Base-by-base conservation (phyloP, 2,113 vertebrate genomes). In the Emydura subglobosa region DNA sequence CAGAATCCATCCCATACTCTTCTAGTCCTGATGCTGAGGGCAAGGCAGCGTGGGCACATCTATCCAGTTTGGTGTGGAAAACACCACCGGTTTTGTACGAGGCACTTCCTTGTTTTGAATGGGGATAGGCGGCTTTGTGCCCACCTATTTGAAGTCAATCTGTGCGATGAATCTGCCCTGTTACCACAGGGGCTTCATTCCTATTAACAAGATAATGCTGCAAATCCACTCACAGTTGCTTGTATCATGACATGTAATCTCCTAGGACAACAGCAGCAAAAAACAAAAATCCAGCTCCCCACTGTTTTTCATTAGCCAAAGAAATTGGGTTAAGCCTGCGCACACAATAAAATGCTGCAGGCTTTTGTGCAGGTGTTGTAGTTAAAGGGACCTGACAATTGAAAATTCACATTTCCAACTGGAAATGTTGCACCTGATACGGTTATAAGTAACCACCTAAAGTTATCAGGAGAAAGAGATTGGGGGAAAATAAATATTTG, bases 291-390 rank as follows among this genome's bases (percentile, higher is more conserved):
- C 82, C 93, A 89, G 76, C 34, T 83, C 49, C 4, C 84, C 50
- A 78, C 78, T 53, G 88, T 24, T 89, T 92, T 95, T 72, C 88
- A 91, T 93, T 89, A 93, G 82, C 55, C 22, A 21, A 54, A 6
- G 4, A 86, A 94, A 96, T 82, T 94, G 88, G 95, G 96, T 94
- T 95, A 96, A 89, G 88, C 78, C 59, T 83, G 84, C 91, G 51
- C 91, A 80, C 94, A 89, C 86, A 10, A 82, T 57, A 61, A 87
- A 94, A 50, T 76, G 51, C 95, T n/a, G 59, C 84, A 83, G 90
- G 92, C 90, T 90, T 0, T 55, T 54, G 68, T 0, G 0, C 74
- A 79, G 85, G 79, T 93, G 65, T 44, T 59, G 0, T 5, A 86
- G 95, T 86, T 12, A 0, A 92, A 87, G 84, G 74, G 44, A 47